A percentile compares a stretch with the other conserved stretches of the same genome.
Conservation (phyloP, 2,888 invertebrate genomes). For the Ophraella communa region DNA sequence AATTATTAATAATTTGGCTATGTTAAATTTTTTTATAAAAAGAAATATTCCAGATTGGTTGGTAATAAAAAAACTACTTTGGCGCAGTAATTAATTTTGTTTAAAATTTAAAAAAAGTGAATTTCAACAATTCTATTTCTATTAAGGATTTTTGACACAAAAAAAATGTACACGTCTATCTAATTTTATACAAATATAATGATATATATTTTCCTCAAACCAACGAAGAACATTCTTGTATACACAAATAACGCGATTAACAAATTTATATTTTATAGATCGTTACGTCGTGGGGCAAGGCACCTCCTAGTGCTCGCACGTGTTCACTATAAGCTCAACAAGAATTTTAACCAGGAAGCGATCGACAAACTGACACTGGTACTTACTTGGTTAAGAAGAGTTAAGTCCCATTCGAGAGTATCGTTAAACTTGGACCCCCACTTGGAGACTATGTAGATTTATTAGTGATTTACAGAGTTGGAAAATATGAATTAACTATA, state of each 20-base stretch:
- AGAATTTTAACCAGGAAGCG: slow-evolving; percentile 13
- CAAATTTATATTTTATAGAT: neutral
- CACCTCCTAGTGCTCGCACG: slow-evolving; percentile 9
- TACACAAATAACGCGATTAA: neutral
- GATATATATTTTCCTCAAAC: too few species aligned
- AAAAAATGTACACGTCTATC: too few species aligned
- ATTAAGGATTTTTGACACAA: too few species aligned
- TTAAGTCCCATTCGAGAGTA: neutral
- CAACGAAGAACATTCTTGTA: neutral
- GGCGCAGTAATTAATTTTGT: too few species aligned
- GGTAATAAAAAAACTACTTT: too few species aligned
- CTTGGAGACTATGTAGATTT: neutral
- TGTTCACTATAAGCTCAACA: slow-evolving; percentile 3
- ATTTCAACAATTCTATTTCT: too few species aligned
- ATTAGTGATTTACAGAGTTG: neutral
- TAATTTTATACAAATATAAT: too few species aligned
- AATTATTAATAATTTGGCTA: too few species aligned
- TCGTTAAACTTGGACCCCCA: slow-evolving; percentile 1
- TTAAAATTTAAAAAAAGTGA: too few species aligned
- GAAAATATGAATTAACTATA: neutral
- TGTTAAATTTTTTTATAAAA: too few species aligned
- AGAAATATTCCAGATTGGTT: too few species aligned
- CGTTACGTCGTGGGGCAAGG: neutral
- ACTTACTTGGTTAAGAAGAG: slow-evolving; percentile 6
- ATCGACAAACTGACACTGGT: slow-evolving; percentile 10